phyloP scores from a whole-genome alignment of 1,140 invertebrate species.

The Hycleus phaleratus region DNA sequence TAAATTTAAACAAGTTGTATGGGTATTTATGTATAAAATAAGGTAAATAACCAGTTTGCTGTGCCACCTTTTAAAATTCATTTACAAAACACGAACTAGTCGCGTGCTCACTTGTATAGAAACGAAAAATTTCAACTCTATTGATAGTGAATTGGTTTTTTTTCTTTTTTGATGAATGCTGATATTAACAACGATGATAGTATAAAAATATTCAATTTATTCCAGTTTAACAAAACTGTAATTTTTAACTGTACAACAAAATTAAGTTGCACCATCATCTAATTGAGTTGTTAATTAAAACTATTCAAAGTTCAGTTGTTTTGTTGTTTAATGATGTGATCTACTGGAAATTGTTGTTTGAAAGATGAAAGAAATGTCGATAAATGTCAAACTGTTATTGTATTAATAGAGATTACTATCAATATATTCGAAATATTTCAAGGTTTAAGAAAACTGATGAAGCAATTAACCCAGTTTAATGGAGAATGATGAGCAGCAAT shows the following conservation, averaged over 20 bases:
- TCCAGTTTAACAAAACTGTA: too few species aligned
- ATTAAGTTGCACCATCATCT: too few species aligned
- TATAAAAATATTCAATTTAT: too few species aligned
- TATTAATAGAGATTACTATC: conserved; percentile 2
- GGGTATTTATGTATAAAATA: conserved; percentile 6
- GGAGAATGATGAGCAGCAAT: conserved; percentile 5
- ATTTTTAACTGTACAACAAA: too few species aligned
- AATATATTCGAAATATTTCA: conserved; percentile 14
- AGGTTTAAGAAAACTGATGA: conserved; percentile 15
- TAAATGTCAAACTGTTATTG: conserved; percentile 9
- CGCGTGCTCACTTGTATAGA: conserved; percentile 2
- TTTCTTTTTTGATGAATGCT: too few species aligned
- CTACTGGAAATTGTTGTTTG: too few species aligned
- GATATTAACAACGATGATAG: too few species aligned
- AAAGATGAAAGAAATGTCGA: neutral
- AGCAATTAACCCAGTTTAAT: conserved; percentile 16
- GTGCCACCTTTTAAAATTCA: conserved; percentile 4
- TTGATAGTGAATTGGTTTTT: too few species aligned
- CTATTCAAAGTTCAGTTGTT: too few species aligned
- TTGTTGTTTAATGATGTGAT: too few species aligned
- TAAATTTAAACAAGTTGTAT: neutral
- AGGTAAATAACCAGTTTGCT: conserved; percentile 10
- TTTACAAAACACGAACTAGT: conserved; percentile 8
- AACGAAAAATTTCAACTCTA: neutral
- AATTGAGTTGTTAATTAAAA: too few species aligned